Evolutionary conservation across 2,113 vertebrate genomes (phyloP).

Genomic region (Thryonomys swinderianus): DNA sequence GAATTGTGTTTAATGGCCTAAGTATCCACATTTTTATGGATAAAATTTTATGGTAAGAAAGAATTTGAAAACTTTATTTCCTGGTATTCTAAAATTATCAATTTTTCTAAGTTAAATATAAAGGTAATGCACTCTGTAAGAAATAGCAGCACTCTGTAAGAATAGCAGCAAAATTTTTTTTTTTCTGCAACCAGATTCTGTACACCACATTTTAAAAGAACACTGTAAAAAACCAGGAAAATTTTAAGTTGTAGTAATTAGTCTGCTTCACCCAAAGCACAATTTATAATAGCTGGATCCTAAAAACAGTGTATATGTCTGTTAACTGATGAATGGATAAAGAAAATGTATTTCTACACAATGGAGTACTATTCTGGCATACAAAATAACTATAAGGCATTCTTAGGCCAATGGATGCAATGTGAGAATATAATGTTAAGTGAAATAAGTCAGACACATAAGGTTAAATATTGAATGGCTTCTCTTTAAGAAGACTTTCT

Average conservation of each 20-base stretch:
- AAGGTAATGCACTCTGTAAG: not conserved
- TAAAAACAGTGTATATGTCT: not conserved
- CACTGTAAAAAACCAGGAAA: not conserved
- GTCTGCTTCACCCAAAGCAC: not conserved
- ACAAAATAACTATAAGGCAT: not conserved
- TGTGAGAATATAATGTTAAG: not conserved
- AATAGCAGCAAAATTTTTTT: not conserved
- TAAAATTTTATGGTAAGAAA: constrained; percentile 49
- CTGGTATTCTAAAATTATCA: not conserved
- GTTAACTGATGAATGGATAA: not conserved
- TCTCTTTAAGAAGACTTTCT: not conserved
- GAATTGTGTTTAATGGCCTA: not conserved
- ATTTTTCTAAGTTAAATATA: constrained; percentile 33
- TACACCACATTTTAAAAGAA: not conserved
- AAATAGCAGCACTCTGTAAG: no score
- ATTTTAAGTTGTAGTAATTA: not conserved
- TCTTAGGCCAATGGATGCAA: not conserved
- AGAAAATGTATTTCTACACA: not conserved
- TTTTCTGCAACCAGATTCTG: constrained; percentile 19
- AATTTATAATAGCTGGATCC: not conserved
- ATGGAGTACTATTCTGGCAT: not conserved
- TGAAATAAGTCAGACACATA: not conserved
- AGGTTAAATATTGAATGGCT: not conserved
- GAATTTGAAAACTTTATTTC: constrained; percentile 43
- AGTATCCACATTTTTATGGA: constrained; percentile 3